These are phyloP conservation scores for Aethes cnicana DNA, from an alignment of 2,888 invertebrate species.

Conservation along the genomic window DNA sequence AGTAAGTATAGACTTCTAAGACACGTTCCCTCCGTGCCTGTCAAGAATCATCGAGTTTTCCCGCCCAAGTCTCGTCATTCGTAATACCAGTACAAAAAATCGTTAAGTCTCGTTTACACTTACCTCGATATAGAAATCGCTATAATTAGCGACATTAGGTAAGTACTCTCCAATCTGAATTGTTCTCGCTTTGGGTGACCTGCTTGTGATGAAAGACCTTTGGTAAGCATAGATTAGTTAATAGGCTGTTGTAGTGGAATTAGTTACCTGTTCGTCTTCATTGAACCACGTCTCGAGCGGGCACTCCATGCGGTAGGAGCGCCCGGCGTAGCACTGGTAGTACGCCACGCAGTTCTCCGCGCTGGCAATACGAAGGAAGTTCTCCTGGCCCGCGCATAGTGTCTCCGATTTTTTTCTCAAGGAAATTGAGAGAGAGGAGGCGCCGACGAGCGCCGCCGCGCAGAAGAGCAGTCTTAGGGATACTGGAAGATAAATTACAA, in stretches of 20 bases:
- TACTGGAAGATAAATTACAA: constrained; percentile 41
- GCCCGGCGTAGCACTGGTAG: constrained; percentile 73
- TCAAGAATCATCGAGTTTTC: too few relatives aligned
- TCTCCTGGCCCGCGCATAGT: constrained; percentile 71
- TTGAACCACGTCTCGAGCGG: constrained; percentile 72
- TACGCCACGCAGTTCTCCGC: constrained; percentile 63
- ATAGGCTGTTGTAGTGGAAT: not conserved
- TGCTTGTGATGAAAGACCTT: too few relatives aligned
- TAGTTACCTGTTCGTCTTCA: constrained; percentile 64
- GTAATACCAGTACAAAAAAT: too few relatives aligned
- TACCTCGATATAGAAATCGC: too few relatives aligned
- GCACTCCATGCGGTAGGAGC: constrained; percentile 71
- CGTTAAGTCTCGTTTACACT: too few relatives aligned
- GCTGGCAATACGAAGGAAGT: constrained; percentile 71
- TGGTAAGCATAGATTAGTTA: not conserved
- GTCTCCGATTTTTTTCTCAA: constrained; percentile 76
- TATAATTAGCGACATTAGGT: too few relatives aligned
- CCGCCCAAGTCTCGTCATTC: too few relatives aligned
- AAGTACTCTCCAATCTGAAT: too few relatives aligned
- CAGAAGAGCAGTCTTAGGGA: constrained; percentile 50
- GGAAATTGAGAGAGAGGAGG: constrained; percentile 67
- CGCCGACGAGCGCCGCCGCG: constrained; percentile 54
- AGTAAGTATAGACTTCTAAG: too few relatives aligned
- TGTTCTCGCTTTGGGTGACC: too few relatives aligned
- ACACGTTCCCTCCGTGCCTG: too few relatives aligned